Percentiles rank a stretch among this genome's conserved stretches.
phyloP scores from a whole-genome alignment of 2,888 invertebrate genomes.

The Pachydiplax longipennis region DNA sequence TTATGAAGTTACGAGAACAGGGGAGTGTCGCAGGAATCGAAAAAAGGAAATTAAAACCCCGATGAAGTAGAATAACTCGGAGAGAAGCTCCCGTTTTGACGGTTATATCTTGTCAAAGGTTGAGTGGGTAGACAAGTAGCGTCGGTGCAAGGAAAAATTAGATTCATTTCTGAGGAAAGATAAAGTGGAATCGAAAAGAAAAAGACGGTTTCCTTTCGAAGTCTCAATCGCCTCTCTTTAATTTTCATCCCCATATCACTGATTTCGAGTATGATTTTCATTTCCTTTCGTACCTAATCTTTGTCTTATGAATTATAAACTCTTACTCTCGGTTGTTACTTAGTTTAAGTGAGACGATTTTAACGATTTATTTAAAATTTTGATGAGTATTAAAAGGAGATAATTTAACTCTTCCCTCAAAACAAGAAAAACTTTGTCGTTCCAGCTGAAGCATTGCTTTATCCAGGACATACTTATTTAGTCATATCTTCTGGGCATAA shows the following conservation, averaged over 20 bases:
- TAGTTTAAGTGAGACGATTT: too few species aligned
- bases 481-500: too few species aligned
- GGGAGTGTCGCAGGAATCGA: background rate
- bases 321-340: too few species aligned
- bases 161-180: background rate
- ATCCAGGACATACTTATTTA: too few species aligned
- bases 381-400: too few species aligned
- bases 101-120: slow-evolving; percentile 34
- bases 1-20: background rate
- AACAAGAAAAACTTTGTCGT: too few species aligned
- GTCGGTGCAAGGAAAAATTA: background rate
- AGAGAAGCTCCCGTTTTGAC: background rate
- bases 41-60: slow-evolving; percentile 41
- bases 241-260: background rate
- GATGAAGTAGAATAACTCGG: background rate
- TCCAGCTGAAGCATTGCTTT: too few species aligned
- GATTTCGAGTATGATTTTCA: background rate
- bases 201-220: background rate
- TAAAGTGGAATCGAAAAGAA: background rate
- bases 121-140: slow-evolving; percentile 27
- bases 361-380: too few species aligned
- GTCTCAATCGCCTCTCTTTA: background rate
- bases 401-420: too few species aligned
- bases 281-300: background rate
- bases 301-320: too few species aligned